phyloP scores from a whole-genome alignment of 2,888 invertebrate genomes.

The Epinotia nisella region DNA sequence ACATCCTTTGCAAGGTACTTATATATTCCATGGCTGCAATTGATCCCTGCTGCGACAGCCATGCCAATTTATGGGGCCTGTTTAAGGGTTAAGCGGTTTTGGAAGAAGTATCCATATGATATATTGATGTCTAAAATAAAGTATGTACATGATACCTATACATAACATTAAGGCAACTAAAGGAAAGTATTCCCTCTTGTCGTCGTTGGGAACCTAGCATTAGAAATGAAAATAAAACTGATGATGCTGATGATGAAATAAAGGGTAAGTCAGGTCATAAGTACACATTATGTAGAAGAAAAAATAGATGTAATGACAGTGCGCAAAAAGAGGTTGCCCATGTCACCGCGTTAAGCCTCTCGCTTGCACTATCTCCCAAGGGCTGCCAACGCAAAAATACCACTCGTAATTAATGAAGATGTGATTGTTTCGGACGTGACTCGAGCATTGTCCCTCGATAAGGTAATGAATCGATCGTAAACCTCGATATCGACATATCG shows the following conservation, averaged over 20 bases:
- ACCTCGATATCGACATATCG: conserved; percentile 73
- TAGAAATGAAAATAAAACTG: neutral
- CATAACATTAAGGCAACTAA: too few species aligned
- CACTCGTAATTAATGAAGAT: conserved; percentile 81
- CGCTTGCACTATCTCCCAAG: conserved; percentile 54
- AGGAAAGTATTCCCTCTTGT: neutral
- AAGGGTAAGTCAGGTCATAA: neutral
- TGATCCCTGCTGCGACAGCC: too few species aligned
- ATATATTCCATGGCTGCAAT: too few species aligned
- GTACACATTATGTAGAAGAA: neutral
- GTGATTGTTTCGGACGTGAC: conserved; percentile 74
- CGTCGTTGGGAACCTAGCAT: too few species aligned
- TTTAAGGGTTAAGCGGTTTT: too few species aligned
- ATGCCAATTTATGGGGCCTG: too few species aligned
- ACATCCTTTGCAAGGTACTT: too few species aligned
- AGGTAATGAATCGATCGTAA: conserved; percentile 71
- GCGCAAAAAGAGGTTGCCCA: neutral
- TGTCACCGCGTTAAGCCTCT: conserved; percentile 50
- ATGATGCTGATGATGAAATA: neutral
- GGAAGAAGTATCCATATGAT: neutral
- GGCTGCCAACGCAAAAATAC: conserved; percentile 68
- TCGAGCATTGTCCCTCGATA: conserved; percentile 71
- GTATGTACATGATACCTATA: too few species aligned
- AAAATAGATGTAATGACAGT: neutral
- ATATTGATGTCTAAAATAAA: too few species aligned